Percentiles rank a stretch among this genome's conserved stretches.
These are phyloP conservation scores for Parnassius apollo DNA, from an alignment of 2,888 invertebrate genomes.

Conservation along the genomic window DNA sequence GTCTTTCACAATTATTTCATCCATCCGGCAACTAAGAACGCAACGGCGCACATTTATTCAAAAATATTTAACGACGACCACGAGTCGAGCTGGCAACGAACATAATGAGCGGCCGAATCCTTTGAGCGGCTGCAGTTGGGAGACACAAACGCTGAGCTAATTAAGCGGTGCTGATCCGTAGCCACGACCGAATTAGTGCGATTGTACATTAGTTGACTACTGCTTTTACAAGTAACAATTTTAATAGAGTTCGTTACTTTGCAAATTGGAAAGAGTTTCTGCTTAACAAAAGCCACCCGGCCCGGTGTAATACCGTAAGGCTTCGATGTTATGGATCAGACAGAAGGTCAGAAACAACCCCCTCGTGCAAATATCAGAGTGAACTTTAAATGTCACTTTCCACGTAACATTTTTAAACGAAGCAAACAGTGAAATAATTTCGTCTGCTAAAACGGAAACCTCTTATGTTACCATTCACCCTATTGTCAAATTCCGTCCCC, in stretches of 20 bases:
- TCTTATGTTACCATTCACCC: constrained; percentile 64
- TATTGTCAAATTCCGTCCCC: constrained; percentile 64
- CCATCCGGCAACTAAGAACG: constrained; percentile 33
- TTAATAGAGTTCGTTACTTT: constrained; percentile 24
- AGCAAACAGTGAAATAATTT: constrained; percentile 38
- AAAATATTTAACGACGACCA: constrained; percentile 51
- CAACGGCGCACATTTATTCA: constrained; percentile 49
- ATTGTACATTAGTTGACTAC: constrained; percentile 59
- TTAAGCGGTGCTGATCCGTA: constrained; percentile 73
- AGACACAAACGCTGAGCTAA: constrained; percentile 69
- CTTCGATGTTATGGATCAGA: constrained; percentile 20
- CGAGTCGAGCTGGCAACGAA: constrained; percentile 54
- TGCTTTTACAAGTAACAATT: constrained; percentile 24
- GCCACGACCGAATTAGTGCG: constrained; percentile 71
- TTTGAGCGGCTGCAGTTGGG: constrained; percentile 69
- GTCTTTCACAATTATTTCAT: constrained; percentile 45
- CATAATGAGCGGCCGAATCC: constrained; percentile 76
- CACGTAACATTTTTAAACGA: constrained; percentile 36
- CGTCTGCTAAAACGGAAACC: constrained; percentile 62
- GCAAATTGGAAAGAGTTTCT: constrained; percentile 23
- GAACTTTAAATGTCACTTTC: constrained; percentile 75
- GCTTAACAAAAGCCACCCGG: constrained; percentile 16
- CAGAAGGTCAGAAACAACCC: constrained; percentile 25
- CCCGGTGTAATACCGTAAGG: constrained; percentile 1
- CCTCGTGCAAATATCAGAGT: constrained; percentile 64